Conservation (phyloP, 2,797 vertebrate species). For the Echeneis naucrates region DNA sequence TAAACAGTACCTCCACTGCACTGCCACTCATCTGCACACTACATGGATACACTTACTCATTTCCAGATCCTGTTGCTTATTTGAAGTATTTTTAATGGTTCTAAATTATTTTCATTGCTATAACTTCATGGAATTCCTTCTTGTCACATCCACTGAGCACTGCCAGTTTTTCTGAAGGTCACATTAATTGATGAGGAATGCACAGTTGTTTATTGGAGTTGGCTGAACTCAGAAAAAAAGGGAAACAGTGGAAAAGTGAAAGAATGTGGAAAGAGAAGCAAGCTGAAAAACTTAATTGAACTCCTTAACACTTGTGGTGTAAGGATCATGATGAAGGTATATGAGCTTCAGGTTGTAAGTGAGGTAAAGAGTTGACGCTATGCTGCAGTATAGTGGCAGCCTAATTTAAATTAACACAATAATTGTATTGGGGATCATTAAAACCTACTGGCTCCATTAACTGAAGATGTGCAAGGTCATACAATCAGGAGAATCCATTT, state of each 20-base stretch:
- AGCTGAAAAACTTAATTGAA: not conserved
- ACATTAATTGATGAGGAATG: too few species aligned
- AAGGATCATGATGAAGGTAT: not conserved
- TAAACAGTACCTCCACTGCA: too few species aligned
- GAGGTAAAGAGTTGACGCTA: not conserved
- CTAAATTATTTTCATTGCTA: too few species aligned
- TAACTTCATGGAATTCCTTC: too few species aligned
- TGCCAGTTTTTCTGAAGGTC: too few species aligned
- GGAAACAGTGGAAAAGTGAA: not conserved
- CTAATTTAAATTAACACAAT: not conserved
- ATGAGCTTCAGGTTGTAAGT: not conserved
- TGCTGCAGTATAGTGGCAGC: not conserved
- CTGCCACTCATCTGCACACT: too few species aligned
- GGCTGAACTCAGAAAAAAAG: not conserved
- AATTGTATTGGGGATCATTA: not conserved
- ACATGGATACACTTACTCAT: too few species aligned
- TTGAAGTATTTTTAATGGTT: too few species aligned
- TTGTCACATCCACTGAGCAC: too few species aligned
- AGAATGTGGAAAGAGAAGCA: not conserved
- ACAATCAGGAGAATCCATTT: conserved; percentile 17
- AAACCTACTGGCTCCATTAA: not conserved
- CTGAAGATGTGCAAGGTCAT: not conserved
- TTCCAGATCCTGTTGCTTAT: too few species aligned
- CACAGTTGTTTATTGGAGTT: not conserved
- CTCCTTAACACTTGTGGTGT: not conserved